These are phyloP conservation scores for Cremastinae sp. DNA, from an alignment of 2,888 invertebrate genomes.

Conservation along the genomic window DNA sequence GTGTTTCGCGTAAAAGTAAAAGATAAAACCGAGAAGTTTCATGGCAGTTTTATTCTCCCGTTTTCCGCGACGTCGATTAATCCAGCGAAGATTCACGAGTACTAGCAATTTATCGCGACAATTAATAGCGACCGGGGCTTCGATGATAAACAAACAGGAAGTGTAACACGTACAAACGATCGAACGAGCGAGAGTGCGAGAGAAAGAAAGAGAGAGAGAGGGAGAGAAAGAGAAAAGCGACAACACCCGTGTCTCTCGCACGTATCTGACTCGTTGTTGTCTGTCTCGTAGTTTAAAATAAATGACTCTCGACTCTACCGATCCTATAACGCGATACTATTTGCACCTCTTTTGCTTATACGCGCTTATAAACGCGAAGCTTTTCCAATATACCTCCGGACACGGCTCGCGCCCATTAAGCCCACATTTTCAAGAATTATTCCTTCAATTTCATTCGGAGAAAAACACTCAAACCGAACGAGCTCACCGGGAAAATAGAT, in stretches of 20 bases:
- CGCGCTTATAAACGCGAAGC: not conserved
- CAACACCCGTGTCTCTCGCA: slow-evolving; percentile 51
- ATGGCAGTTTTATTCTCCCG: not conserved
- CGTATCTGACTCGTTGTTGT: slow-evolving; percentile 43
- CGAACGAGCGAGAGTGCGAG: not conserved
- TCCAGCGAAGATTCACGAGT: slow-evolving; percentile 62
- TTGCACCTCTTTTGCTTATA: slow-evolving; percentile 41
- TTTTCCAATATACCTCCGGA: no score
- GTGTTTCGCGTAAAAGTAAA: no score
- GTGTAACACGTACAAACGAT: slow-evolving; percentile 42
- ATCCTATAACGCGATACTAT: slow-evolving; percentile 35
- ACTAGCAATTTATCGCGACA: slow-evolving; percentile 70
- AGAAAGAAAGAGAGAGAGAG: slow-evolving; percentile 5
- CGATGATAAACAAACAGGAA: slow-evolving; percentile 72
- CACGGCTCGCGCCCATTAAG: not conserved
- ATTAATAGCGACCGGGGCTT: slow-evolving; percentile 69
- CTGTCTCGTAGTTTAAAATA: slow-evolving; percentile 50
- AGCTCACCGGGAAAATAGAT: not conserved
- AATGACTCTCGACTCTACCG: slow-evolving; percentile 41
- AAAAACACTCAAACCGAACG: no score
- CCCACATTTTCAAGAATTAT: no score
- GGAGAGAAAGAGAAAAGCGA: slow-evolving; percentile 30
- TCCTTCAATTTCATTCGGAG: no score
- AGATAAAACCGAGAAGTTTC: slow-evolving; percentile 4
- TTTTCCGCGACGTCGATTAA: slow-evolving; percentile 61